Conservation (phyloP, 2,888 invertebrate species). For the Acleris literana region DNA sequence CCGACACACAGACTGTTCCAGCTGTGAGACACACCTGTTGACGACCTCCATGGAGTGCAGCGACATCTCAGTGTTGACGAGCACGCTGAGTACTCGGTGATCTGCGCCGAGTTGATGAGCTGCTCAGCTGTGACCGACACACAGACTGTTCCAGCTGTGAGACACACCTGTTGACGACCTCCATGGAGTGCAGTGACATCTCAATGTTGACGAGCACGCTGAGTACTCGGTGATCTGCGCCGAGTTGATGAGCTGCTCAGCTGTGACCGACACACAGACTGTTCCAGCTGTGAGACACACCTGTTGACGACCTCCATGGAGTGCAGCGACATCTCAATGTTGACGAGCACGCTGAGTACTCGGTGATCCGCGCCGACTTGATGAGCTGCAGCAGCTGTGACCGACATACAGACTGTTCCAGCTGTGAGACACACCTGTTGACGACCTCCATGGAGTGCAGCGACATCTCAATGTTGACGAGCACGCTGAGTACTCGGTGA, state of each 20-base stretch:
- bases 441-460: constrained; percentile 99
- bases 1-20: not conserved
- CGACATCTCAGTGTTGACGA: constrained; percentile 99
- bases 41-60: constrained; percentile 99
- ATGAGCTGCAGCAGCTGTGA: constrained; percentile 90
- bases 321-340: constrained; percentile 99
- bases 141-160: not conserved
- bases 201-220: constrained; percentile 99
- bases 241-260: constrained; percentile 95
- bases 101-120: constrained; percentile 96
- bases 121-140: constrained; percentile 83
- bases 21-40: constrained; percentile 85
- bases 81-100: constrained; percentile 98
- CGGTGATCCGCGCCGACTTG: constrained; percentile 96
- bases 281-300: constrained; percentile 55
- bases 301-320: constrained; percentile 99
- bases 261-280: not conserved
- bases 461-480: constrained; percentile 99
- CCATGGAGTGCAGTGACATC: constrained; percentile 99
- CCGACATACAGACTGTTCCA: not conserved
- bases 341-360: constrained; percentile 98
- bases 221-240: constrained; percentile 97
- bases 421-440: constrained; percentile 81
- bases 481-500: constrained; percentile 97
- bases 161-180: constrained; percentile 94